phyloP scores from a whole-genome alignment of 2,888 invertebrate genomes.

The Axea sp. region DNA sequence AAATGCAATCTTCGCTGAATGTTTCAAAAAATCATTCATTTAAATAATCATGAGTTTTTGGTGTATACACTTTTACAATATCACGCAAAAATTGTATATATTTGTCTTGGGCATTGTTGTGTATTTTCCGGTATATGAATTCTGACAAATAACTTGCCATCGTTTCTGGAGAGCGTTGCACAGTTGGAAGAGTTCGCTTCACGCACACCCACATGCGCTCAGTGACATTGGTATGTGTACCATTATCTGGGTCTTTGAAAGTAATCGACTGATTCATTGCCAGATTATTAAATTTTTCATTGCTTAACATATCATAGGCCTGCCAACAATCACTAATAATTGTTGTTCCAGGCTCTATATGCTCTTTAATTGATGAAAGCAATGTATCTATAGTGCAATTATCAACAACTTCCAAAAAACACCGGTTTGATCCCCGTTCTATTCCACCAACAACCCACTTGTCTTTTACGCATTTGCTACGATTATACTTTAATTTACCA shows the following conservation, averaged over 20 bases:
- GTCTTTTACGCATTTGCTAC: slow-evolving; percentile 24
- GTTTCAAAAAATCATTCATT: no score
- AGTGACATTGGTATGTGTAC: not conserved
- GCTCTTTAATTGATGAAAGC: slow-evolving; percentile 13
- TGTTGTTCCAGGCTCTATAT: slow-evolving; percentile 34
- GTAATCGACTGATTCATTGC: slow-evolving; percentile 8
- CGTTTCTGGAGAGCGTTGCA: not conserved
- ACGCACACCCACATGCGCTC: slow-evolving; percentile 7
- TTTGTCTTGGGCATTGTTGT: not conserved
- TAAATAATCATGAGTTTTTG: not conserved
- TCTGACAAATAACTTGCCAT: not conserved
- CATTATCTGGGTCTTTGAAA: slow-evolving; percentile 7
- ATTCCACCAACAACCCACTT: slow-evolving; percentile 47
- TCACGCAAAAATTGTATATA: not conserved
- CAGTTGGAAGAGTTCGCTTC: not conserved
- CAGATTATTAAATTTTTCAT: slow-evolving; percentile 5
- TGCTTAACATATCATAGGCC: no score
- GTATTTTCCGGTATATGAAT: slow-evolving; percentile 13
- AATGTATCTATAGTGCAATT: slow-evolving; percentile 12
- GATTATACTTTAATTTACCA: slow-evolving; percentile 7
- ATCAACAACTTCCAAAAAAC: slow-evolving; percentile 24
- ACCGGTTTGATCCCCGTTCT: slow-evolving; percentile 30
- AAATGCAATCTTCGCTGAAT: no score
- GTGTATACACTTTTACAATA: not conserved
- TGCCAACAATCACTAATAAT: slow-evolving; percentile 14